Conservation (phyloP, 2,113 vertebrate genomes). For the Corythornis madagascariensis region DNA sequence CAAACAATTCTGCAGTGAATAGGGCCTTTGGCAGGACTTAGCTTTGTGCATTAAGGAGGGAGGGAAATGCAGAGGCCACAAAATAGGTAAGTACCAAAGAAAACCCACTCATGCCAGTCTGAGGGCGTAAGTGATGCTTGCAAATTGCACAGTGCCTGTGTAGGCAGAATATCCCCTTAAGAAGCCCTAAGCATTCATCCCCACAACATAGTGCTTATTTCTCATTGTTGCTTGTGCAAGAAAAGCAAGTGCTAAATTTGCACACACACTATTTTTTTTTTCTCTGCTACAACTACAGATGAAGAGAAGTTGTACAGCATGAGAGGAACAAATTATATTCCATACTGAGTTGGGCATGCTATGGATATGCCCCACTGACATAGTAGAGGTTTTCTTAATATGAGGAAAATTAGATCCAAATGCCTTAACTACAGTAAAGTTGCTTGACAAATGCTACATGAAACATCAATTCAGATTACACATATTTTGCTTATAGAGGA, state of each 20-base stretch:
- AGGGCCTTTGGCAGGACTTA: constrained; percentile 35
- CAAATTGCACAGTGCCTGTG: constrained; percentile 29
- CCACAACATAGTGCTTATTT: constrained; percentile 32
- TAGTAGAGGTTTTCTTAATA: constrained; percentile 33
- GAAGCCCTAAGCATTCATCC: constrained; percentile 18
- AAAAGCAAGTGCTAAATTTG: constrained; percentile 42
- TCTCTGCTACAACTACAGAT: constrained; percentile 21
- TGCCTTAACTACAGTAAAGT: constrained; percentile 13
- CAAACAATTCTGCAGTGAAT: neutral
- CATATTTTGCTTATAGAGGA: constrained; percentile 39
- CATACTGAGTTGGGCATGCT: constrained; percentile 11
- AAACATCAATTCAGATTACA: constrained; percentile 54
- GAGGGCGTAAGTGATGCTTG: neutral
- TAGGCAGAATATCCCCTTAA: constrained; percentile 40
- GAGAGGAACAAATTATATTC: neutral
- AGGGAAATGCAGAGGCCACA: constrained; percentile 43
- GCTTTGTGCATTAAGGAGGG: constrained; percentile 9
- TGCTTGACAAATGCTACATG: constrained; percentile 38
- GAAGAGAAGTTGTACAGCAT: constrained; percentile 15
- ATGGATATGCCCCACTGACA: constrained; percentile 32
- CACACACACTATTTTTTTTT: neutral
- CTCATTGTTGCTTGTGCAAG: constrained; percentile 50
- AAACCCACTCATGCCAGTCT: constrained; percentile 25
- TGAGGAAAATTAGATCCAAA: constrained; percentile 45
- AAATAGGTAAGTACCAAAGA: constrained; percentile 5